phyloP scores from a whole-genome alignment of 2,888 invertebrate genomes.

The Gerosis bhagava region DNA sequence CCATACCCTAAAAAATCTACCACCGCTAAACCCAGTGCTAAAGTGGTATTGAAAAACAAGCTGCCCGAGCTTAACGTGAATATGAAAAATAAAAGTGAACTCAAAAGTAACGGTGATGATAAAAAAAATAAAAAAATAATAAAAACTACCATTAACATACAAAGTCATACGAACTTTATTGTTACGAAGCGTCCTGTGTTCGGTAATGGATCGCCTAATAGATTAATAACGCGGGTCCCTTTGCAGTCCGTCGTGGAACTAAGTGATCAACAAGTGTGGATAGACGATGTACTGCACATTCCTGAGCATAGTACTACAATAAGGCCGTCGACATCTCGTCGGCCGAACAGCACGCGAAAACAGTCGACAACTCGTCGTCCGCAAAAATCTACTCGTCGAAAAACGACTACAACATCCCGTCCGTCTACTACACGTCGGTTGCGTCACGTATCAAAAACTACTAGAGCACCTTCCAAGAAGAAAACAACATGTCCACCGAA shows the following conservation, averaged over 20 bases:
- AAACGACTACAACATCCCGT: conserved; percentile 26
- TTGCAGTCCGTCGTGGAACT: conserved; percentile 27
- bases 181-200: conserved; percentile 55
- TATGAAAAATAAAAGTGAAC: conserved; percentile 45
- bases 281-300: conserved; percentile 42
- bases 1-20: conserved; percentile 51
- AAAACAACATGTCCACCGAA: conserved; percentile 59
- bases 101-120: conserved; percentile 47
- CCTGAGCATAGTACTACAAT: conserved; percentile 40
- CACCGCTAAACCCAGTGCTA: conserved; percentile 51
- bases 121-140: conserved; percentile 63
- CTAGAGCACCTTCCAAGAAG: conserved; percentile 47
- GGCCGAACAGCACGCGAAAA: conserved; percentile 5
- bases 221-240: conserved; percentile 37
- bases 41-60: conserved; percentile 63
- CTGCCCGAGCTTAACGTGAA: conserved; percentile 62
- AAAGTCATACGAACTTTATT: conserved; percentile 72
- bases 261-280: conserved; percentile 49
- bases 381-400: conserved; percentile 39
- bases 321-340: conserved; percentile 31
- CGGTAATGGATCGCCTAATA: no score
- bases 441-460: conserved; percentile 45
- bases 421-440: conserved; percentile 34
- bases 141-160: conserved; percentile 70
- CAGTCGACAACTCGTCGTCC: conserved; percentile 36